Base-by-base conservation (phyloP, 2,113 vertebrate species). In the Blennius ocellaris region DNA sequence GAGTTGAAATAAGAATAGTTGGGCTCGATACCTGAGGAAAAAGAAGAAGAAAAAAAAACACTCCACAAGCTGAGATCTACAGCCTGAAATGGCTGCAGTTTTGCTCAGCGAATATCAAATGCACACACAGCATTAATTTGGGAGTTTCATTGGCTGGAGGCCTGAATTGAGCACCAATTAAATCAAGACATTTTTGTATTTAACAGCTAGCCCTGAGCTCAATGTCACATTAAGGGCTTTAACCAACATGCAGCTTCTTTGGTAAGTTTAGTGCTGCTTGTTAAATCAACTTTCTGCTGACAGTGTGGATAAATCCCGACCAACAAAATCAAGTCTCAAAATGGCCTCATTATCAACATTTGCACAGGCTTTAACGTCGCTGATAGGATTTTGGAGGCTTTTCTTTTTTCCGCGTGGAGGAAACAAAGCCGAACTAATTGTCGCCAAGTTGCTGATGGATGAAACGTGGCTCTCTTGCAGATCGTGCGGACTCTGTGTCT, bases 401-500 rank as follows among this genome's bases (percentile, higher is more conserved):
- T n/a, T 48, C 9, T 41, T 41, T 41, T 43, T 43, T 43, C 6
- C 0, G 7, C 3, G 3, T 48, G 14, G 14, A 48, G 45, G 16
- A 51, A 51, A 51, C 11, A 51, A 21, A 17, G 21, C 21, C 21
- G 21, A 4, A 30, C 21, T 30, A 30, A 30, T 30, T 30, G 21
- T 30, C 21, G 2, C 21, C 21, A 30, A 30, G 21, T 30, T 12
- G 11, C 6, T 41, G 8, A 64, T 11, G 65, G 38, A 67, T 36
- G 21, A 0, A 15, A 15, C 65, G 14, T 65, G 30, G 11, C 6
- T 21, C 3, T 53, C 11, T 40, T 12, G 0, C 90, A 99, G 97
- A 95, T 99, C 63, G 97, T 99, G 68, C 94, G 94, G 87, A 99
- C 97, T 0, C 90, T 99, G 57, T 98, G 96, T 89, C 94, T 99